Conservation (phyloP, 92 coral and sea anemone species). For the Galaxea fascicularis region DNA sequence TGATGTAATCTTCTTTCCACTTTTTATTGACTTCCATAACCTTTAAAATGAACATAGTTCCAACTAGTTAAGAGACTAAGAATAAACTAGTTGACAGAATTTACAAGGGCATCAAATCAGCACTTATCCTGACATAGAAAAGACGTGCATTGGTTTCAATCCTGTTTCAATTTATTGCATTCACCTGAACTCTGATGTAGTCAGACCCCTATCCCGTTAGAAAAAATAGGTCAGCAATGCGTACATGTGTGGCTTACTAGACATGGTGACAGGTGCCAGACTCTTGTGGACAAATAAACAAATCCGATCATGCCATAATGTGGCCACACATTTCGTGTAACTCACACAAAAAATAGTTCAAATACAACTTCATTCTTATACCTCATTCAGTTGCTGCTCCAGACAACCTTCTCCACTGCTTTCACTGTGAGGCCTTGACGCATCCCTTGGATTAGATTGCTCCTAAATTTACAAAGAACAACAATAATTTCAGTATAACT, state of each 20-base stretch:
- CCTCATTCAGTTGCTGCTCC: slow-evolving; percentile 76
- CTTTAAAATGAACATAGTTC: slow-evolving; percentile 23
- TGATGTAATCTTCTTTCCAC: slow-evolving; percentile 89
- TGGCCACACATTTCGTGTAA: too few species aligned
- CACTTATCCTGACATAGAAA: too few species aligned
- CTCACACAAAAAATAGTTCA: not conserved
- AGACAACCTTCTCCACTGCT: slow-evolving; percentile 25
- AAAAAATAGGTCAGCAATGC: too few species aligned
- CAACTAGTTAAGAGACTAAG: not conserved
- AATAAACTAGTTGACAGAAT: not conserved
- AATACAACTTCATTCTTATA: not conserved
- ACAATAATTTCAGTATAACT: too few species aligned
- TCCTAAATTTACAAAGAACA: not conserved
- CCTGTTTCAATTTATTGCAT: too few species aligned
- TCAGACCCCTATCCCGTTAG: too few species aligned
- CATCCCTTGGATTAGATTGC: slow-evolving; percentile 22
- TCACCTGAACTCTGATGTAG: too few species aligned
- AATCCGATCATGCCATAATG: too few species aligned
- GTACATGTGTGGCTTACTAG: too few species aligned
- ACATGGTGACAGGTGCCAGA: too few species aligned
- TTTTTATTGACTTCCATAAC: slow-evolving; percentile 82
- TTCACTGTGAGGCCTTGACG: slow-evolving; percentile 20
- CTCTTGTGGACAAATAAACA: too few species aligned
- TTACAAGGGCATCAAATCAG: not conserved
- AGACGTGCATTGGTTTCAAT: too few species aligned